These are phyloP conservation scores for Melanitta fusca DNA, from an alignment of 2,797 vertebrate species.

Conservation along the genomic window DNA sequence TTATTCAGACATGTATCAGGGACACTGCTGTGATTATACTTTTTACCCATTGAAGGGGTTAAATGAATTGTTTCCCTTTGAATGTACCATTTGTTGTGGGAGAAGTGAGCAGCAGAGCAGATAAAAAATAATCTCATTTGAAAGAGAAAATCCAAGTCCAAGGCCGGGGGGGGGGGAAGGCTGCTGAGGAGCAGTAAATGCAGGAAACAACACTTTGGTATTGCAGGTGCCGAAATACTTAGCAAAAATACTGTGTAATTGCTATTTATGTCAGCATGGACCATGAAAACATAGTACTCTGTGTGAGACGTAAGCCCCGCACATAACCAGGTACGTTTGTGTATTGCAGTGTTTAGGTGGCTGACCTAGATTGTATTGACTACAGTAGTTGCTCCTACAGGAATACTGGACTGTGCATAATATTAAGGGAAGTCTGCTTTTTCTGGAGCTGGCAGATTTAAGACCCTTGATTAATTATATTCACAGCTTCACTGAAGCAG, in stretches of 20 bases:
- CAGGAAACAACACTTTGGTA: background rate
- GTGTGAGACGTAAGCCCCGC: background rate
- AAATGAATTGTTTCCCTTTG: background rate
- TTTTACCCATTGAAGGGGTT: background rate
- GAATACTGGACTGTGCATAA: background rate
- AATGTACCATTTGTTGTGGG: background rate
- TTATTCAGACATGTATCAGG: background rate
- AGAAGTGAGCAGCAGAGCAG: background rate
- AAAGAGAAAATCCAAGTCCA: background rate
- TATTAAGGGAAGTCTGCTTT: background rate
- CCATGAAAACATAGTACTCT: background rate
- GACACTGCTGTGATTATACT: background rate
- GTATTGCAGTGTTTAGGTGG: background rate
- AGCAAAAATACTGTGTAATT: background rate
- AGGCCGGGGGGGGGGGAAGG: background rate
- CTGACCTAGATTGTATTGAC: background rate
- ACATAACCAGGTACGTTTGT: background rate
- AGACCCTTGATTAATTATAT: conserved; percentile 4
- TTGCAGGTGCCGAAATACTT: background rate
- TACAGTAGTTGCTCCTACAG: background rate
- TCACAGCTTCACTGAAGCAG: conserved; percentile 10
- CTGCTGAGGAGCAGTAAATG: background rate
- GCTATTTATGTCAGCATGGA: background rate
- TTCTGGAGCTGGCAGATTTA: background rate
- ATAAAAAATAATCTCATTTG: background rate